These are phyloP conservation scores for Rana temporaria DNA, from an alignment of 2,113 vertebrate genomes.

Conservation along the genomic window DNA sequence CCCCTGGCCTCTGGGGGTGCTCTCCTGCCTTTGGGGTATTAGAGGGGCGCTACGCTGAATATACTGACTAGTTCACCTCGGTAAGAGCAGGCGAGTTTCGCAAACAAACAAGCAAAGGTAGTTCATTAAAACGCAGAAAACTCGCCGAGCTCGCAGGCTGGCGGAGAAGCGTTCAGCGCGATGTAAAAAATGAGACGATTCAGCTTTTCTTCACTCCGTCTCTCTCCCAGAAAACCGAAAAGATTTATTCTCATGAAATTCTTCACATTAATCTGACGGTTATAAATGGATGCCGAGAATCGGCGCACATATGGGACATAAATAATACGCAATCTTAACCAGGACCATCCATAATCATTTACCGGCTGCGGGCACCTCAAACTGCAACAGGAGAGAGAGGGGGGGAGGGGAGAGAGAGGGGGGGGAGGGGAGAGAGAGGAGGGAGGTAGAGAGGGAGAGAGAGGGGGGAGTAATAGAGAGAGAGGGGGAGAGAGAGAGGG, in stretches of 20 bases:
- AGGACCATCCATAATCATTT: constrained; percentile 36
- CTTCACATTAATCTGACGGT: constrained; percentile 39
- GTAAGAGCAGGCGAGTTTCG: too few species aligned
- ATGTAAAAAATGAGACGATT: neutral
- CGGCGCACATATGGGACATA: constrained; percentile 27
- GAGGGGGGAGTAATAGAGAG: too few species aligned
- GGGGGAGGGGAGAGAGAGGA: too few species aligned
- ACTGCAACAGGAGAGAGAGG: too few species aligned
- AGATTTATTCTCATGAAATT: constrained; percentile 26
- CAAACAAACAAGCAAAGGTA: constrained; percentile 6
- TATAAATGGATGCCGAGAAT: constrained; percentile 39
- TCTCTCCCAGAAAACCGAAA: neutral
- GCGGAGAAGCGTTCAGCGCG: too few species aligned
- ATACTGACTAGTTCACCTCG: too few species aligned
- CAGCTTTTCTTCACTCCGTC: neutral
- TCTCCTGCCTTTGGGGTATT: too few species aligned
- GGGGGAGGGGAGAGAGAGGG: too few species aligned
- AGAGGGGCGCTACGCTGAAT: too few species aligned
- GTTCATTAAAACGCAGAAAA: constrained; percentile 2
- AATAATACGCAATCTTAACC: constrained; percentile 14
- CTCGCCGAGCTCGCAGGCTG: neutral
- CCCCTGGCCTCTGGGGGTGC: too few species aligned
- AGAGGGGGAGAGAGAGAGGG: too few species aligned
- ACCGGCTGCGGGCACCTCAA: neutral
- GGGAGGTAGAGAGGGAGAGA: too few species aligned